Evolutionary conservation across 2,888 invertebrate genomes (phyloP), one percentile per base, ranked within the genome.

Genomic region (Hermaeophaga mercurialis): DNA sequence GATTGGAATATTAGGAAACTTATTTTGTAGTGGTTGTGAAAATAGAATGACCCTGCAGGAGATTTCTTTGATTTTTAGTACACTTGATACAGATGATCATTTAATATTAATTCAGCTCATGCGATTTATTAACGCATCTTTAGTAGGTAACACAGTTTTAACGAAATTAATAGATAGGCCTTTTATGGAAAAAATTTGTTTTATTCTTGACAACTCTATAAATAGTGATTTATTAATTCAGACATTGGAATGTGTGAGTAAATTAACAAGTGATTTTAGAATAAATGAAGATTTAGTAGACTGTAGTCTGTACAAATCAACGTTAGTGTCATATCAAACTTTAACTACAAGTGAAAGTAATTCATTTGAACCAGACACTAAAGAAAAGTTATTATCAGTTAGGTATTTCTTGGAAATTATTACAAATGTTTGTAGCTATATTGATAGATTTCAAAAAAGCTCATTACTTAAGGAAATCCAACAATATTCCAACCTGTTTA

Each of bases 1-100:
- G 28, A 79, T 94, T 11, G 94, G 94, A 4, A 90, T 93, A 50
- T 80, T 93, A 56, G 91, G 88, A 1, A 95, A 95, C 75, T 87
- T 94, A 59, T 88, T 88, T 67, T 82, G 86, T 56, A 80, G 82
- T 54, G 81, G 82, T 58, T 82, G 85, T 1, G 76, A 80, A 47
- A 78, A 79, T 17, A 77, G 88, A 9, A 80, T 86, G 19, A 76
- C 79, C 14, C 81, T 84, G 66, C 79, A 84, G 9, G 79, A 82
- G 19, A 74, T 89, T 59, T 76, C 79, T 41, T 76, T 81, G 46
- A 73, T 88, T 44, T 75, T 88, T 7, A 79, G 81, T 59, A 78
- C 83, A 66, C 76, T 85, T 46, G 78, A 82, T 36, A 83, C 83
- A 45, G 83, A 86, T 56, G 92, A 94, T 74, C 82, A 87, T 14